phyloP scores from a whole-genome alignment of 2,888 invertebrate species.

The Microctonus brassicae region DNA sequence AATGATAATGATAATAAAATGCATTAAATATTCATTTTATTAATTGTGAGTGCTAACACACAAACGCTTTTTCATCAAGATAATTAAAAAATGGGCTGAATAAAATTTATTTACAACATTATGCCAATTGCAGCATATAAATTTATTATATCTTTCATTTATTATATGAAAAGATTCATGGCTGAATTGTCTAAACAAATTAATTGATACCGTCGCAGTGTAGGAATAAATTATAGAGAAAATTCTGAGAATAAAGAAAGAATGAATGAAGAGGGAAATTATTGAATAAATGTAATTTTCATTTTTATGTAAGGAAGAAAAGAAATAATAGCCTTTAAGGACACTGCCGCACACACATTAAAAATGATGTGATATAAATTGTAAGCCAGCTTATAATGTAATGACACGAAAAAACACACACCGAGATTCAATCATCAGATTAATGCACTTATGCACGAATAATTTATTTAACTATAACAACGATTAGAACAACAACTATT shows the following conservation, averaged over 20 bases:
- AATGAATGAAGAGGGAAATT: slow-evolving; percentile 31
- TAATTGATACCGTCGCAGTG: slow-evolving; percentile 15
- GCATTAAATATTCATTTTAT: neutral
- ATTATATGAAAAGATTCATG: neutral
- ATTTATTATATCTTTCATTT: neutral
- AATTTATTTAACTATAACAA: neutral
- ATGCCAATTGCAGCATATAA: neutral
- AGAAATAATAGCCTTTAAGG: slow-evolving; percentile 42
- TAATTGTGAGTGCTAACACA: neutral
- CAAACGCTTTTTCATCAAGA: neutral
- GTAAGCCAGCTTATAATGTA: slow-evolving; percentile 52
- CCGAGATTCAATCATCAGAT: slow-evolving; percentile 21
- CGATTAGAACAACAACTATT: neutral
- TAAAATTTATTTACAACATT: neutral
- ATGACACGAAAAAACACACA: slow-evolving; percentile 9
- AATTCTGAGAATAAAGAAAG: slow-evolving; percentile 12
- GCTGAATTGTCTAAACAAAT: slow-evolving; percentile 5
- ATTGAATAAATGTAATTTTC: slow-evolving; percentile 15
- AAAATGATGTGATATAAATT: slow-evolving; percentile 61
- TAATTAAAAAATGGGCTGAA: neutral
- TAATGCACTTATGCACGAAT: neutral
- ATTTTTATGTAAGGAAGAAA: neutral
- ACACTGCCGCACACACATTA: slow-evolving; percentile 60
- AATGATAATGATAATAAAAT: neutral
- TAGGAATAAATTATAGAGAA: slow-evolving; percentile 28